phyloP scores from a whole-genome alignment of 1,140 invertebrate genomes.

The Drosophila equinoxialis region DNA sequence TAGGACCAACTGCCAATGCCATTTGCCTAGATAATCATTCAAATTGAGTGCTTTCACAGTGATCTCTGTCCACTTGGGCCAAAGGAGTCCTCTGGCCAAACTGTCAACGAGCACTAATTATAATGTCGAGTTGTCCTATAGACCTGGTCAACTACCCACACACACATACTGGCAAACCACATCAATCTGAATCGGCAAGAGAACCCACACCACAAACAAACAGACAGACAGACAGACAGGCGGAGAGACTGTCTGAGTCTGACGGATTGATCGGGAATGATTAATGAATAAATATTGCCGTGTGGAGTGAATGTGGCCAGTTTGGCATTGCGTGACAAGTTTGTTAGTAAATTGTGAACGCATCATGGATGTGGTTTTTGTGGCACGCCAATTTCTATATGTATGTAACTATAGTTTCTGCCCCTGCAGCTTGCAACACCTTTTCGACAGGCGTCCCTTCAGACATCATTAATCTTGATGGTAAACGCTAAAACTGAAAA shows the following conservation, averaged over 20 bases:
- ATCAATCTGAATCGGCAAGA: slow-evolving; percentile 12
- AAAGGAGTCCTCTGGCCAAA: slow-evolving; percentile 24
- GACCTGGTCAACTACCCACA: slow-evolving; percentile 36
- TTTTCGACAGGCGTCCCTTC: slow-evolving; percentile 31
- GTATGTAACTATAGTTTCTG: not conserved
- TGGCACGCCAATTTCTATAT: not conserved
- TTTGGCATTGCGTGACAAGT: slow-evolving; percentile 75
- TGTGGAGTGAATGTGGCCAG: slow-evolving; percentile 12
- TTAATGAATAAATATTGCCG: slow-evolving; percentile 49
- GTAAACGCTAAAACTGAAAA: slow-evolving; percentile 18
- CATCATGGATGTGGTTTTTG: slow-evolving; percentile 44
- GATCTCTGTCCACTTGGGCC: slow-evolving; percentile 7
- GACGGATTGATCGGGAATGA: slow-evolving; percentile 72
- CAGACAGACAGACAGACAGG: not conserved
- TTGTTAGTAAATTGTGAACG: slow-evolving; percentile 74
- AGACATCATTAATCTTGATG: slow-evolving; percentile 64
- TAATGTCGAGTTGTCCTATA: slow-evolving; percentile 39
- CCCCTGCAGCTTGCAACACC: slow-evolving; percentile 53
- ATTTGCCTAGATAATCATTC: slow-evolving; percentile 23
- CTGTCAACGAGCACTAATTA: slow-evolving; percentile 59
- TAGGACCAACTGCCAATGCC: not conserved
- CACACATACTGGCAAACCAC: slow-evolving; percentile 13
- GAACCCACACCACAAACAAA: slow-evolving; percentile 26
- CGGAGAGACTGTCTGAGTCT: slow-evolving; percentile 22
- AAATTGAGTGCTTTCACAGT: slow-evolving; percentile 28